Base-by-base conservation (phyloP, 2,113 vertebrate genomes). In the Nibea albiflora region DNA sequence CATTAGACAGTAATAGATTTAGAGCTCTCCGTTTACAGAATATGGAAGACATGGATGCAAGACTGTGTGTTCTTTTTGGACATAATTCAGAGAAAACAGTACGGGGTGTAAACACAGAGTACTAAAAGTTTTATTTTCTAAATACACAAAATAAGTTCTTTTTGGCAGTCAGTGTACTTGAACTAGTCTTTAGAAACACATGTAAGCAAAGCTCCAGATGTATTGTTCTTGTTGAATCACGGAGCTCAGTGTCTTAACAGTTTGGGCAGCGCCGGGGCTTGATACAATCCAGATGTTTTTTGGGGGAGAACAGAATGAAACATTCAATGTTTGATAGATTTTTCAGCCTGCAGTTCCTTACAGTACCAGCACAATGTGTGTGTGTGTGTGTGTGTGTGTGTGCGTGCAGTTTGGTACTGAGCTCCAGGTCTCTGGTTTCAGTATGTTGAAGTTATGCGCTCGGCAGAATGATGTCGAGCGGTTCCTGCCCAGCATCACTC, bases 231-330 rank as follows among this genome's bases (percentile, higher is more conserved):
- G 52, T 56, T 68, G 52, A 78, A 39, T 73, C 24, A 47, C 1
- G 0, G 56, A 53, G n/a, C 47, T 50, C 35, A 76, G 31, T 24
- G 54, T 63, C 5, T 35, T 46, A 35, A 54, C 53, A 65, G 42
- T 83, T 56, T 47, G 73, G 73, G 53, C 63, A 66, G 20, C 1
- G 46, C 44, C 10, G 46, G 12, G 67, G 56, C 16, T 50, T 85
- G 58, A 90, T 87, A 0, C 53, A 26, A 84, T 83, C 85, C 87
- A 85, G 82, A 85, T 84, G 84, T 72, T 85, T 76, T 44, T 39
- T 7, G 28, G 71, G 46, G 26, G 10, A 9, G 35, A 62, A 58
- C 15, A 44, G 28, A 64, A 56, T 6, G 28, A 84, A 60, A 57
- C 4, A 0, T 66, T 64, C 11, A 39, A 67, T 11, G 17, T 61